Conservation (phyloP, 2,888 invertebrate species). For the Leptopilina myrica region DNA sequence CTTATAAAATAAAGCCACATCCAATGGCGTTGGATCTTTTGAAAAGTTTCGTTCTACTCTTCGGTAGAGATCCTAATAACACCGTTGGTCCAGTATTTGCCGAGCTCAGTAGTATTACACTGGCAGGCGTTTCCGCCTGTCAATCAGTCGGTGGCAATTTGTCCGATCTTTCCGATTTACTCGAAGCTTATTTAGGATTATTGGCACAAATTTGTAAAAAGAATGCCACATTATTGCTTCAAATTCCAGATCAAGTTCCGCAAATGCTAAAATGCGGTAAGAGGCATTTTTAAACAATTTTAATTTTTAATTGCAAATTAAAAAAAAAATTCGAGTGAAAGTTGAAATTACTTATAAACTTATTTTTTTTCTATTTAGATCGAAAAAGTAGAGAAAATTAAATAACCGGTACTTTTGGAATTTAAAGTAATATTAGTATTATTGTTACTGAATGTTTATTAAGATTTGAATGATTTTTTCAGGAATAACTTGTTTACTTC, state of each 20-base stretch:
- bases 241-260: constrained; percentile 72
- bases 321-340: not conserved
- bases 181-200: constrained; percentile 84
- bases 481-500: constrained; percentile 80
- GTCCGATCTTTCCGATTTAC: constrained; percentile 82
- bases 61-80: constrained; percentile 75
- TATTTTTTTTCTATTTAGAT: not conserved
- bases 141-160: constrained; percentile 74
- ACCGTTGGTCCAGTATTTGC: constrained; percentile 65
- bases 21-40: constrained; percentile 73
- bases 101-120: constrained; percentile 67
- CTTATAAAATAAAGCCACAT: constrained; percentile 76
- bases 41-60: constrained; percentile 76
- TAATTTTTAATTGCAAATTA: no score
- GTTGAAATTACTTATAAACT: no score
- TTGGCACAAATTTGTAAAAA: constrained; percentile 84
- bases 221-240: constrained; percentile 75
- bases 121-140: constrained; percentile 69
- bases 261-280: constrained; percentile 76
- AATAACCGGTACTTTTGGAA: no score
- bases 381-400: no score
- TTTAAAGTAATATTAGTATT: no score
- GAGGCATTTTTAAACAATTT: constrained; percentile 16
- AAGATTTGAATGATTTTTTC: constrained; percentile 50
- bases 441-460: no score